Evolutionary conservation across 2,113 vertebrate genomes (phyloP).

Genomic region (Cryptoleucopteryx plumbea): DNA sequence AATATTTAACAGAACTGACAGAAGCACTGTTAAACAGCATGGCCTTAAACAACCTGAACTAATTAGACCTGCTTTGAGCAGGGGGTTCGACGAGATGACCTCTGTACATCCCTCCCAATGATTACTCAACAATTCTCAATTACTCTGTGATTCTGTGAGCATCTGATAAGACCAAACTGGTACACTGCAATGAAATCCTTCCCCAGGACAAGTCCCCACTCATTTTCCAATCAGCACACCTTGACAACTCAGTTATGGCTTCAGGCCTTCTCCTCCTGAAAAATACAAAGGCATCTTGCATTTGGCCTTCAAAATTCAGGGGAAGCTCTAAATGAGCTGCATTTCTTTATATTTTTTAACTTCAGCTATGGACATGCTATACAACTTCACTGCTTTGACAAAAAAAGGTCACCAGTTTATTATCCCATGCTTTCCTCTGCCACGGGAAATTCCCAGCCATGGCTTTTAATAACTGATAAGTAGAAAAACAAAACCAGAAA

Average conservation of each 20-base stretch:
- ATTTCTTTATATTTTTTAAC: neutral
- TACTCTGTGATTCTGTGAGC: neutral
- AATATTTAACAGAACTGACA: neutral
- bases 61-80: neutral
- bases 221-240: neutral
- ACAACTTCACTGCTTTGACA: neutral
- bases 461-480: neutral
- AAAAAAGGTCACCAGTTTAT: neutral
- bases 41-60: neutral
- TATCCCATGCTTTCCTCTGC: neutral
- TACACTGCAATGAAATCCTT: neutral
- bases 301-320: neutral
- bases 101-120: neutral
- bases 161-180: neutral
- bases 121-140: neutral
- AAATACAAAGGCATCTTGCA: neutral
- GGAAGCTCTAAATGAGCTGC: neutral
- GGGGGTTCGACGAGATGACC: neutral
- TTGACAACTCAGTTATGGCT: neutral
- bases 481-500: neutral
- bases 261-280: neutral
- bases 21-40: neutral
- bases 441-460: neutral
- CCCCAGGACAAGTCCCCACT: neutral
- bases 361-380: neutral